Conservation (phyloP, 2,113 vertebrate genomes). For the Cololabis saira region DNA sequence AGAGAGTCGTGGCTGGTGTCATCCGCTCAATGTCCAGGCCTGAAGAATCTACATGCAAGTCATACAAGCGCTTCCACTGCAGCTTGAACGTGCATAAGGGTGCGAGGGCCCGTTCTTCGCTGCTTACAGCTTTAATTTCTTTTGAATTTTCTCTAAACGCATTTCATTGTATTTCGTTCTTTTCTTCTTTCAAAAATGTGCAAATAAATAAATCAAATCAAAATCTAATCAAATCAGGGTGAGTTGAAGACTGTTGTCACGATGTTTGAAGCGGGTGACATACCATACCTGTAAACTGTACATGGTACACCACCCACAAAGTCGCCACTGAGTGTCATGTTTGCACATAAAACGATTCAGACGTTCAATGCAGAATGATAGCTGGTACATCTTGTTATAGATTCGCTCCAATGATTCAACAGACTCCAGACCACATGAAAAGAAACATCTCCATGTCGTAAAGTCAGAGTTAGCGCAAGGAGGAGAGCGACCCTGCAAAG, state of each 20-base stretch:
- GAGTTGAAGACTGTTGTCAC: slow-evolving; percentile 66
- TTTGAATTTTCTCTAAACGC: too few relatives aligned
- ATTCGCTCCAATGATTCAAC: neutral
- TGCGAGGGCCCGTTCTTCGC: too few relatives aligned
- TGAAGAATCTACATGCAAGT: too few relatives aligned
- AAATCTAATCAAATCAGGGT: too few relatives aligned
- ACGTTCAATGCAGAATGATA: neutral
- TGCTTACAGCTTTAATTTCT: too few relatives aligned
- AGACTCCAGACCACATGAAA: neutral
- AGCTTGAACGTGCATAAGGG: too few relatives aligned
- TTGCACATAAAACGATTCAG: neutral
- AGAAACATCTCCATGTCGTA: neutral
- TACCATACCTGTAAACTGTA: neutral
- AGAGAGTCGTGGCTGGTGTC: too few relatives aligned
- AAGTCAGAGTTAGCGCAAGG: slow-evolving; percentile 19
- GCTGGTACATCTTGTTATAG: neutral
- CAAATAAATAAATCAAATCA: too few relatives aligned
- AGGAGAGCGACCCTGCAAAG: slow-evolving; percentile 23
- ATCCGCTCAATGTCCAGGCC: too few relatives aligned
- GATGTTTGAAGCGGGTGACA: slow-evolving; percentile 55
- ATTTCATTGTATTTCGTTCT: too few relatives aligned
- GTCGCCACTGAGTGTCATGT: neutral
- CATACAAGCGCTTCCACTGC: too few relatives aligned
- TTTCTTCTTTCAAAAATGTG: too few relatives aligned
- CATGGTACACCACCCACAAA: neutral